These are phyloP conservation scores for Kradibia gibbosae DNA, from an alignment of 1,140 invertebrate species.

Conservation along the genomic window DNA sequence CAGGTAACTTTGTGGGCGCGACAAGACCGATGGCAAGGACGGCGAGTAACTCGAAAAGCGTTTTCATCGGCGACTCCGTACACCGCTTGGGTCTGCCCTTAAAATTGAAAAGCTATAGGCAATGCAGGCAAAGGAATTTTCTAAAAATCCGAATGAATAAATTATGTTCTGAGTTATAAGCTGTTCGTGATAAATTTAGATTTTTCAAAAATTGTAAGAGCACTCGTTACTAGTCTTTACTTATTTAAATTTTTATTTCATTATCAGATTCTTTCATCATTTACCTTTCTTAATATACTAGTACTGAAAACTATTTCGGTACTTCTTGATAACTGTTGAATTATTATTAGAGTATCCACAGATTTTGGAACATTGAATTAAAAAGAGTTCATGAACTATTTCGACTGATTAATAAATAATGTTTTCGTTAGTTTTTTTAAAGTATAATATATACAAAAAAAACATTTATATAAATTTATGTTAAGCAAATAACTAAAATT, in stretches of 20 bases:
- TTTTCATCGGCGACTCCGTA: neutral
- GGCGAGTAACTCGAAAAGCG: neutral
- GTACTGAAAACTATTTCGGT: neutral
- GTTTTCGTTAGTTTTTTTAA: too few relatives aligned
- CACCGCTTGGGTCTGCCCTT: neutral
- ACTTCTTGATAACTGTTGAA: neutral
- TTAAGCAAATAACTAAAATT: too few relatives aligned
- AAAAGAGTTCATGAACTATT: too few relatives aligned
- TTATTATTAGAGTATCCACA: too few relatives aligned
- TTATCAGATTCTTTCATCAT: neutral
- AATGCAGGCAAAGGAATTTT: neutral
- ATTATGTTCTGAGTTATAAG: constrained; percentile 42
- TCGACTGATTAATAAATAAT: too few relatives aligned
- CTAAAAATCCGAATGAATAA: constrained; percentile 8
- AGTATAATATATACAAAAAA: too few relatives aligned
- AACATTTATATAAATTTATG: too few relatives aligned
- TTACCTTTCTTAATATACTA: neutral
- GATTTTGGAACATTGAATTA: too few relatives aligned
- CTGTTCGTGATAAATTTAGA: constrained; percentile 33
- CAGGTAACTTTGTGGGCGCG: neutral
- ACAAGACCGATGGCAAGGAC: neutral
- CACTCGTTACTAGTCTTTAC: neutral
- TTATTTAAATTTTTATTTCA: neutral
- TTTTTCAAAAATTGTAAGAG: neutral
- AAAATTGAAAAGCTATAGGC: neutral